Conservation (phyloP, 2,113 vertebrate genomes). For the Urocolius indicus region DNA sequence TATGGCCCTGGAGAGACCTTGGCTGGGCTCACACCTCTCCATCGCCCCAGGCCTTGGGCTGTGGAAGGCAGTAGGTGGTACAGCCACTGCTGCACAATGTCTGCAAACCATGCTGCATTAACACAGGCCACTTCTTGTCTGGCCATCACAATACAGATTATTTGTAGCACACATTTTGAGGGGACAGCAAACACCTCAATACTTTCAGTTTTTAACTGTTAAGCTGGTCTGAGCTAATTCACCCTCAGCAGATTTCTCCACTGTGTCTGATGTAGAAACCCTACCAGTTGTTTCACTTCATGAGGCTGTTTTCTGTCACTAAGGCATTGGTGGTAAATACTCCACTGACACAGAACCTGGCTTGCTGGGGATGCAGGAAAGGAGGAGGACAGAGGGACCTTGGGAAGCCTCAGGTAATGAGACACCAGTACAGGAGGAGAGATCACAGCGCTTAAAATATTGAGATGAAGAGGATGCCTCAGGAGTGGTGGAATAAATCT, state of each 20-base stretch:
- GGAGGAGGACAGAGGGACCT: neutral
- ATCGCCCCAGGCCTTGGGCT: neutral
- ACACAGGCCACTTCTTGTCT: neutral
- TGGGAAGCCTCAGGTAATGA: neutral
- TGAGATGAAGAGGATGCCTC: neutral
- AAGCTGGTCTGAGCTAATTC: neutral
- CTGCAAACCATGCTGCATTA: neutral
- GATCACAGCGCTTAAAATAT: neutral
- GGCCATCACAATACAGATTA: neutral
- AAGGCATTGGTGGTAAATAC: no score
- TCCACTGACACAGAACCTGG: fast-evolving
- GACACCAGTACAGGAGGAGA: neutral
- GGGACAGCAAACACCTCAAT: neutral
- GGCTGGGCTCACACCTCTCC: neutral
- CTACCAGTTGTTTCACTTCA: neutral
- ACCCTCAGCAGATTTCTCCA: neutral
- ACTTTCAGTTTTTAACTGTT: neutral
- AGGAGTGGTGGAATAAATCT: neutral
- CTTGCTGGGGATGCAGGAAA: neutral
- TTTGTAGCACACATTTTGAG: neutral
- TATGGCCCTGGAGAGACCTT: fast-evolving
- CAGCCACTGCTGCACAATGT: neutral
- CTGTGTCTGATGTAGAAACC: neutral
- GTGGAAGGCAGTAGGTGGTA: neutral
- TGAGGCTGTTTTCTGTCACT: neutral